phyloP scores from a whole-genome alignment of 2,888 invertebrate genomes.

The Coleophora flavipennella region DNA sequence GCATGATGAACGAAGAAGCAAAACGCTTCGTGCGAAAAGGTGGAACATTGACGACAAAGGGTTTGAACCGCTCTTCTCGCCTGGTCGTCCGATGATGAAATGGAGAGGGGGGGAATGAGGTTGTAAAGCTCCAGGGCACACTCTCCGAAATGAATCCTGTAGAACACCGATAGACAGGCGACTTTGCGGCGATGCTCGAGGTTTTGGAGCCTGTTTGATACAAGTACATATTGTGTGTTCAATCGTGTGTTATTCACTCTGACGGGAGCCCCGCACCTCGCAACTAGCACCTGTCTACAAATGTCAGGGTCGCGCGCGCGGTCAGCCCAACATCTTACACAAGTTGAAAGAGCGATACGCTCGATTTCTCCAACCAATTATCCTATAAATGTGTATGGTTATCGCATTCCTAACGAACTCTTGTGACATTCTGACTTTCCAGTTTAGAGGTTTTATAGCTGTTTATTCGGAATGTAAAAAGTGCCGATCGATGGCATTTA shows the following conservation, averaged over 20 bases:
- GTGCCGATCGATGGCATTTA: not conserved
- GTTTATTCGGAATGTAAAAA: constrained; percentile 3
- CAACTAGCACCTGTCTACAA: constrained; percentile 31
- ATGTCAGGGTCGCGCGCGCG: constrained; percentile 54
- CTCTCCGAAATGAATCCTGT: too few species aligned
- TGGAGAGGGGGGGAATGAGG: too few species aligned
- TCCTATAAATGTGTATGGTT: constrained; percentile 41
- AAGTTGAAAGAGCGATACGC: constrained; percentile 27
- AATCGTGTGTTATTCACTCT: not conserved
- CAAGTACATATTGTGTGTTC: too few species aligned
- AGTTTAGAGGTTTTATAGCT: constrained; percentile 8
- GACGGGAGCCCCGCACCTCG: not conserved
- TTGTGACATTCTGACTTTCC: constrained; percentile 17
- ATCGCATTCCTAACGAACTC: constrained; percentile 31
- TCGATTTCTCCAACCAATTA: constrained; percentile 56
- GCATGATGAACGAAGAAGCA: too few species aligned
- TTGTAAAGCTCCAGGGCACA: too few species aligned
- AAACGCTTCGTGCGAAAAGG: too few species aligned
- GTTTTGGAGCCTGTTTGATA: too few species aligned
- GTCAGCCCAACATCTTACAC: constrained; percentile 24
- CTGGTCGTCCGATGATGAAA: too few species aligned
- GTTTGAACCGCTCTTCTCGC: too few species aligned
- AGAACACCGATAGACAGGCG: too few species aligned
- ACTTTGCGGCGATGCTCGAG: too few species aligned
- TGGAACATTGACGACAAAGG: too few species aligned